Percentiles rank a stretch among this genome's conserved stretches.
Conservation (phyloP, 2,797 vertebrate species). For the Pteropus rufus region DNA sequence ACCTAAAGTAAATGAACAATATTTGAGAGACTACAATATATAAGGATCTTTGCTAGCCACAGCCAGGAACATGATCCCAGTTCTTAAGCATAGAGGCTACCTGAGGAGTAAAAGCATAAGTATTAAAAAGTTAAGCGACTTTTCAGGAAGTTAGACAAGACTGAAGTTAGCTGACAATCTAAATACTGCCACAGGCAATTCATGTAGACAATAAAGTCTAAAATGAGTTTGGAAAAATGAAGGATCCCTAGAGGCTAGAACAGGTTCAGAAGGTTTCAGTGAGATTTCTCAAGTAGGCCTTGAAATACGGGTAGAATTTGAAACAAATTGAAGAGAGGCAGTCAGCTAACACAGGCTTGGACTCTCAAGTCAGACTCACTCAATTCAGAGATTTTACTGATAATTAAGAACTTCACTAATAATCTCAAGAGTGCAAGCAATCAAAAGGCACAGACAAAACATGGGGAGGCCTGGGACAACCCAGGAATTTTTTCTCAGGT, state of each 20-base stretch:
- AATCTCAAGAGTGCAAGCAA: background rate
- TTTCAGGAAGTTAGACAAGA: background rate
- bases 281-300: background rate
- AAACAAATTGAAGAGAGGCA: background rate
- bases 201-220: background rate
- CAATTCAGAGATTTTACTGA: background rate
- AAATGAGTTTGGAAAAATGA: background rate
- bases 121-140: slow-evolving; percentile 29
- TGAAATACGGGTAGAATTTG: background rate
- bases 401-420: background rate
- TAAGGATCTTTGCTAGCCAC: background rate
- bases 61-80: background rate
- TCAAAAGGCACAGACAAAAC: background rate
- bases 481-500: background rate
- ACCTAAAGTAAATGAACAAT: background rate
- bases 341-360: background rate
- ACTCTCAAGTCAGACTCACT: background rate
- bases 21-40: background rate
- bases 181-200: background rate
- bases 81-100: background rate
- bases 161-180: background rate
- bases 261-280: background rate
- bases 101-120: background rate
- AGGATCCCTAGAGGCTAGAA: background rate
- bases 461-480: background rate